Percentiles rank a stretch among this genome's conserved stretches.
These are phyloP conservation scores for Syrrhaptes paradoxus DNA, from an alignment of 2,113 vertebrate species.

Conservation along the genomic window DNA sequence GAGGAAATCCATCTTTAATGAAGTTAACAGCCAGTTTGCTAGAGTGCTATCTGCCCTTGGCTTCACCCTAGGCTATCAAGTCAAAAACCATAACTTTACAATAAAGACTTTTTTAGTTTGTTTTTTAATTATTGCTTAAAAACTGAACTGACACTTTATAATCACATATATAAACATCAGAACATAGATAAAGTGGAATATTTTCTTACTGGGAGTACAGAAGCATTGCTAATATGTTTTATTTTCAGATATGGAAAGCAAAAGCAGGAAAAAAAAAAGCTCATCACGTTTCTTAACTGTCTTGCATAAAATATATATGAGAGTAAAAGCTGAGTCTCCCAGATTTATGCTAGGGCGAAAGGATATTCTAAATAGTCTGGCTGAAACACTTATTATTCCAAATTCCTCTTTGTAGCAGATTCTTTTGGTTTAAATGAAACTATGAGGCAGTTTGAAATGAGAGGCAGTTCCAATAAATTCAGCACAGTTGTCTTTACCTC, in stretches of 20 bases:
- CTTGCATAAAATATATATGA: neutral
- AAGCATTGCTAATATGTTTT: neutral
- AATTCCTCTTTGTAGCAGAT: neutral
- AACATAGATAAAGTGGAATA: neutral
- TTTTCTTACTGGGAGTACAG: neutral
- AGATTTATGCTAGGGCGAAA: neutral
- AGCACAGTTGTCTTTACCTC: neutral
- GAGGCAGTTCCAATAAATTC: neutral
- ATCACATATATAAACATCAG: conserved; percentile 33
- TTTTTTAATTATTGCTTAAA: conserved; percentile 8
- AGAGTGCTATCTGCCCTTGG: conserved; percentile 12
- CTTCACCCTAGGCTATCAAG: conserved; percentile 17
- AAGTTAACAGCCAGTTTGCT: conserved; percentile 40
- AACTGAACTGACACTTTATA: conserved; percentile 10
- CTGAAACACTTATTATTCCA: neutral
- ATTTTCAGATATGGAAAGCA: neutral
- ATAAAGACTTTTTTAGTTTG: conserved; percentile 3
- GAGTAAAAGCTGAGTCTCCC: neutral
- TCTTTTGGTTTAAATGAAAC: neutral
- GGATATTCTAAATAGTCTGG: neutral
- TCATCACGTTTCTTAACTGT: neutral
- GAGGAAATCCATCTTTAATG: conserved; percentile 32
- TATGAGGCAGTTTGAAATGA: neutral
- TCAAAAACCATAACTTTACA: conserved; percentile 12
- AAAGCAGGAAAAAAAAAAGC: neutral